Evolutionary conservation across 2,113 vertebrate genomes (phyloP), one percentile per base, ranked within the genome.

Genomic region (Trematomus loennbergii): DNA sequence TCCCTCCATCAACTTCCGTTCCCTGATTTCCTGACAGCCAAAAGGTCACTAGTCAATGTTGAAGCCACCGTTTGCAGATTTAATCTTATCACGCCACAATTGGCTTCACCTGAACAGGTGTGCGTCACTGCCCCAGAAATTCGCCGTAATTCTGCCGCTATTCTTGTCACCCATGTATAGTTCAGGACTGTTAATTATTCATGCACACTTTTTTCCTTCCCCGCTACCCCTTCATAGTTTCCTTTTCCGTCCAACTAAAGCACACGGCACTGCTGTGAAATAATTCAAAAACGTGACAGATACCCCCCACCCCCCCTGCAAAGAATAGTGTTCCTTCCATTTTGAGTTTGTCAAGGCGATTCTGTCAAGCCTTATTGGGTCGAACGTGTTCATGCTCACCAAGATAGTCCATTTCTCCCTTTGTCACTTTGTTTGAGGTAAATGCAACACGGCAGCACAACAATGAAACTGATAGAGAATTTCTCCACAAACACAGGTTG

Each of bases 161-260:
- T 88, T 79, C 68, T 65, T 79, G 81, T 84, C 72, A 11, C 64
- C 75, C 64, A 69, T 83, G 81, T 90, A 82, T 82, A 90, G 89
- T 89, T 91, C 87, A 86, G 64, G 11, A 29, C 53, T 46, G 78
- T 91, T 89, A 85, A 88, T 90, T 89, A 90, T 92, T 93, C 78
- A 91, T 88, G 70, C 22, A 5, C 49, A 80, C 84, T 82, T 76
- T 84, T 49, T 11, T 43, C 22, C 46, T 3, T 29, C 46, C 13
- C 48, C 70, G 15, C 57, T 12, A 29, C 5, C 53, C 78, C 16
- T 22, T 58, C 22, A 13, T 40, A 40, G 6, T 48, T 22, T 62
- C 36, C 43, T 75, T 17, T 60, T 22, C 73, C 60, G 36, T 70
- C 46, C 63, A 8, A 33, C 73, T 49, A 55, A 61, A 75, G 40